A percentile compares a stretch with the other conserved stretches of the same genome.
Conservation (phyloP, 2,797 vertebrate genomes). For the Peromyscus eremicus region DNA sequence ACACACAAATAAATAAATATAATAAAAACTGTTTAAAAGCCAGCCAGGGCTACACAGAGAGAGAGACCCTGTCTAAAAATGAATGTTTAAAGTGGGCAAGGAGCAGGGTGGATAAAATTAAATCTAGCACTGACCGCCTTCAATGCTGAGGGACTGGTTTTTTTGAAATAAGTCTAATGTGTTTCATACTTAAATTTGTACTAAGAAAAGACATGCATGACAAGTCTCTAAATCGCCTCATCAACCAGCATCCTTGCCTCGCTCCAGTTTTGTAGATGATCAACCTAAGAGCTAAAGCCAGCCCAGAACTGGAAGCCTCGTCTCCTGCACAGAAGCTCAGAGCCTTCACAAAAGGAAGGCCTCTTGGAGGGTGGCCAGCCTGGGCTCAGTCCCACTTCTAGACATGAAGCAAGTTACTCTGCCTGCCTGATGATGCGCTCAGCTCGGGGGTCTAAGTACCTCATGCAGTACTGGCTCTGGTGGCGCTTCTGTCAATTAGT, state of each 20-base stretch:
- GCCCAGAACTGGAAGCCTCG: constrained; percentile 8
- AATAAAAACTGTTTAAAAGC: neutral
- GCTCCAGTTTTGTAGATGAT: constrained; percentile 9
- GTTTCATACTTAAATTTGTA: neutral
- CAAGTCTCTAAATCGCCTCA: neutral
- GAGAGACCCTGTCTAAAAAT: neutral
- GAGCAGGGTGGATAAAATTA: neutral
- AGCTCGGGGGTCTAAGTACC: neutral
- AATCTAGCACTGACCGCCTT: neutral
- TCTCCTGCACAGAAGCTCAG: neutral
- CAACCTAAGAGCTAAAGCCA: neutral
- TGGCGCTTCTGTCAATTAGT: neutral
- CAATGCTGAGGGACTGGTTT: neutral
- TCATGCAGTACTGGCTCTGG: neutral
- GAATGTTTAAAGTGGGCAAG: neutral
- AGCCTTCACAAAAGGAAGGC: constrained; percentile 6
- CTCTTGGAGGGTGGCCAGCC: neutral
- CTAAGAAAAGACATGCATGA: constrained; percentile 9
- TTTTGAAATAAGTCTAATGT: neutral
- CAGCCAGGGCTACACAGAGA: too few species aligned
- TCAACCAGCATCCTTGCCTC: neutral
- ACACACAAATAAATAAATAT: neutral
- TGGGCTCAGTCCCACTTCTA: neutral
- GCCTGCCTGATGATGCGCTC: constrained; percentile 18
- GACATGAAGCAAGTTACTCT: neutral